These are phyloP conservation scores for Amblyopsis rosae DNA, from an alignment of 2,113 vertebrate genomes.

Conservation along the genomic window DNA sequence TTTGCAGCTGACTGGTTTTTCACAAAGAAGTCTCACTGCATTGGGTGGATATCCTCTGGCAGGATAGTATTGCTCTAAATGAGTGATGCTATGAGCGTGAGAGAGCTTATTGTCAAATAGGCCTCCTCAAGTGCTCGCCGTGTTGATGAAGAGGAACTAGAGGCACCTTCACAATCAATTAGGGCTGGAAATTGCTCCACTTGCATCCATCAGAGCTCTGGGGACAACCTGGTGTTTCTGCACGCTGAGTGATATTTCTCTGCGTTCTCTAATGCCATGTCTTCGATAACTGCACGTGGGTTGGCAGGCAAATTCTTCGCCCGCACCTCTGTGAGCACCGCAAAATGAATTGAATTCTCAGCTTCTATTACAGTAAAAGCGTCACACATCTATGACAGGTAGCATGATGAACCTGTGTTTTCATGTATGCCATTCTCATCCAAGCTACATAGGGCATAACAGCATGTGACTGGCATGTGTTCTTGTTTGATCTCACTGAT, in stretches of 20 bases:
- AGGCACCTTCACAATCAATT: conserved; percentile 40
- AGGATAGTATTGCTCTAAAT: conserved; percentile 26
- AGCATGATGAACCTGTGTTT: too few relatives aligned
- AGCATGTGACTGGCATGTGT: neutral
- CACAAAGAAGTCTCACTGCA: conserved; percentile 18
- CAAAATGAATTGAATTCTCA: too few relatives aligned
- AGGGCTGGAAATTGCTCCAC: conserved; percentile 30
- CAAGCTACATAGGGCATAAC: too few relatives aligned
- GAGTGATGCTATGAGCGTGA: conserved; percentile 9
- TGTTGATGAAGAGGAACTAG: conserved; percentile 26
- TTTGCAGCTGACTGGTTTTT: conserved; percentile 21
- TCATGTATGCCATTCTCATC: too few relatives aligned
- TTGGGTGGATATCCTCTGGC: conserved; percentile 25
- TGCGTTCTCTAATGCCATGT: conserved; percentile 25
- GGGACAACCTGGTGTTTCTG: conserved; percentile 25
- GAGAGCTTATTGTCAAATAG: conserved; percentile 12
- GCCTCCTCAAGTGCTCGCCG: conserved; percentile 11
- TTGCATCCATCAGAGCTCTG: conserved; percentile 32
- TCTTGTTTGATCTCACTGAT: neutral
- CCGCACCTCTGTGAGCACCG: neutral
- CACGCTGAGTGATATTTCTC: conserved; percentile 15
- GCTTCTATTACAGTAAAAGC: too few relatives aligned
- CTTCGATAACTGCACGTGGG: too few relatives aligned
- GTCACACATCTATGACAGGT: too few relatives aligned
- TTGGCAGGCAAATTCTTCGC: conserved; percentile 24